Evolutionary conservation across 2,797 vertebrate genomes (phyloP).

Genomic region (Lithobates sylvaticus): DNA sequence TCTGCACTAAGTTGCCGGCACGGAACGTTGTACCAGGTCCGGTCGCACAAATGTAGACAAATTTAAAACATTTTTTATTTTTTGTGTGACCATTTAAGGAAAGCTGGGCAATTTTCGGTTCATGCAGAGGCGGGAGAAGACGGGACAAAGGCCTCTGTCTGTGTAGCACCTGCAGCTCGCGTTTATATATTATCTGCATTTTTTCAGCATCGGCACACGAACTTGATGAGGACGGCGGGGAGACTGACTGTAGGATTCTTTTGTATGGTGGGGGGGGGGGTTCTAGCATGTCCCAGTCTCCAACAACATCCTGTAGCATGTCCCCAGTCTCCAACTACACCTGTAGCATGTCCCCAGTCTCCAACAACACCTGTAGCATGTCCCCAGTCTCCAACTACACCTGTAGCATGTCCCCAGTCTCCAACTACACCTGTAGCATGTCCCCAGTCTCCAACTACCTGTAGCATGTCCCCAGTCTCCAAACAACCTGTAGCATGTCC

Average conservation of each 20-base stretch:
- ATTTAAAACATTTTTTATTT: background rate
- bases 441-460: too few relatives aligned
- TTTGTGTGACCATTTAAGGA: background rate
- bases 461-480: too few relatives aligned
- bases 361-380: too few relatives aligned
- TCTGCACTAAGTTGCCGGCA: background rate
- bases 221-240: background rate
- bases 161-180: constrained; percentile 21
- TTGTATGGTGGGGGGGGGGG: background rate
- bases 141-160: constrained; percentile 25
- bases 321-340: too few relatives aligned
- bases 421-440: too few relatives aligned
- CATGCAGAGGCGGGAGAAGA: constrained; percentile 5
- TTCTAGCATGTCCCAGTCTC: background rate
- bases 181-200: constrained; percentile 30
- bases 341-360: too few relatives aligned
- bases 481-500: too few relatives aligned
- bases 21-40: background rate
- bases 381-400: too few relatives aligned
- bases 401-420: too few relatives aligned
- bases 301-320: background rate
- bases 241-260: background rate
- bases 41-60: background rate
- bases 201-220: constrained; percentile 16
- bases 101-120: background rate